phyloP scores from a whole-genome alignment of 2,113 vertebrate genomes.

The Recurvirostra avosetta region DNA sequence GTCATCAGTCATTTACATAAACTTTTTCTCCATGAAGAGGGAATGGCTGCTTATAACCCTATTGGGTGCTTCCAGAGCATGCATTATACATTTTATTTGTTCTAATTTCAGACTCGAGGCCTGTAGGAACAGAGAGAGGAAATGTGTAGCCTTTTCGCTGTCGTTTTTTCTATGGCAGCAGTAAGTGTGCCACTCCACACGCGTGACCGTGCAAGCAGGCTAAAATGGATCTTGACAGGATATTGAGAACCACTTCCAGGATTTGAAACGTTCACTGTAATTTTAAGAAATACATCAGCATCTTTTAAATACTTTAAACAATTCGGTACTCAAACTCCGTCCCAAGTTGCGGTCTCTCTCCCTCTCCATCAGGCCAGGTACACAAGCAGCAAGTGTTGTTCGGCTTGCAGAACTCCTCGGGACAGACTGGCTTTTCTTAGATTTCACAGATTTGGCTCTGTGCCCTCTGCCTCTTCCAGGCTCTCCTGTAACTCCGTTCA shows the following conservation, averaged over 20 bases:
- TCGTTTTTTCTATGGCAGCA: background rate
- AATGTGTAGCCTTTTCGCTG: background rate
- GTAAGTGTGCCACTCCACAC: background rate
- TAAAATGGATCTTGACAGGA: background rate
- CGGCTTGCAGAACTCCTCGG: background rate
- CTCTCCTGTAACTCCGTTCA: background rate
- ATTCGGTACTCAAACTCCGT: background rate
- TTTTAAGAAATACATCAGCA: background rate
- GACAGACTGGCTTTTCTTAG: background rate
- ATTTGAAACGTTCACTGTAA: background rate
- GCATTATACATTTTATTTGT: conserved; percentile 77
- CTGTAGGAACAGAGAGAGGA: conserved; percentile 54
- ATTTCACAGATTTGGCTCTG: background rate
- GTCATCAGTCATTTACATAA: conserved; percentile 99
- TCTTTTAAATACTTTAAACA: background rate
- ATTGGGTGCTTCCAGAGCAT: conserved; percentile 83
- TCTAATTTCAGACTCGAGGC: conserved; percentile 63
- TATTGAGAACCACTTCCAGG: background rate
- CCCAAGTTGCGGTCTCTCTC: background rate
- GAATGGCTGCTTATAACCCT: conserved; percentile 88
- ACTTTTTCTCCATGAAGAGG: conserved; percentile 78
- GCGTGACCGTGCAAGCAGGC: background rate
- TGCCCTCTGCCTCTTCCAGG: background rate
- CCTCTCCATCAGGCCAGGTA: background rate
- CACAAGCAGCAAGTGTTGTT: background rate